Evolutionary conservation across 2,113 vertebrate species (phyloP).

Genomic region (Pedetes capensis): DNA sequence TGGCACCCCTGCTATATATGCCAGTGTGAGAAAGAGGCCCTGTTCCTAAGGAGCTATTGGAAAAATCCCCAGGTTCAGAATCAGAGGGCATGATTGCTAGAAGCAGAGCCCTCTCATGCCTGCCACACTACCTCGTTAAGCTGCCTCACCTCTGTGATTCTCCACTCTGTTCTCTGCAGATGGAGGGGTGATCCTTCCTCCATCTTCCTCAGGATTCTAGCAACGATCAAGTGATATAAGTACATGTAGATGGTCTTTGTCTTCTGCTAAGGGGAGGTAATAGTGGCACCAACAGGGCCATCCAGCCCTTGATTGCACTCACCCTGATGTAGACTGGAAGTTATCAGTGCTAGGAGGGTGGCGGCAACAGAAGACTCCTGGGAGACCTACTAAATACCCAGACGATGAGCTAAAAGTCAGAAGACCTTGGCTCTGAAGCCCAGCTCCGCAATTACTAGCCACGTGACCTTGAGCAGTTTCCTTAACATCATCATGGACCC

Average conservation of each 20-base stretch:
- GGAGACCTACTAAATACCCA: not conserved
- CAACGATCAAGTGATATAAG: not conserved
- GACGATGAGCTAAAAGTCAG: not conserved
- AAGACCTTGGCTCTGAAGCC: not conserved
- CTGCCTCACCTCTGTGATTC: not conserved
- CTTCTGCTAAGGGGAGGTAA: not conserved
- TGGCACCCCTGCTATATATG: too few relatives aligned
- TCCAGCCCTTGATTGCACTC: not conserved
- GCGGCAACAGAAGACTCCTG: not conserved
- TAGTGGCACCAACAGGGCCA: too few relatives aligned
- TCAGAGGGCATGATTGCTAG: not conserved
- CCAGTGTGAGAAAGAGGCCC: not conserved
- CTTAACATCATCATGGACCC: not conserved
- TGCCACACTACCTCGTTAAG: not conserved
- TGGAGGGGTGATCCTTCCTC: not conserved
- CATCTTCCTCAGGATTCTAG: not conserved
- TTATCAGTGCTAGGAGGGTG: too few relatives aligned
- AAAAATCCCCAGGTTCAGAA: not conserved
- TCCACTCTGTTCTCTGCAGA: not conserved
- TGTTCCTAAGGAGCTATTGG: not conserved
- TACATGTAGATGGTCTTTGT: not conserved
- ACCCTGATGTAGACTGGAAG: too few relatives aligned
- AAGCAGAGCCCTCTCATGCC: not conserved
- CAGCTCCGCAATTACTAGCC: not conserved
- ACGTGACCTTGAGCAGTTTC: not conserved